Conservation (phyloP, 2,888 invertebrate species). For the Empis stercorea region DNA sequence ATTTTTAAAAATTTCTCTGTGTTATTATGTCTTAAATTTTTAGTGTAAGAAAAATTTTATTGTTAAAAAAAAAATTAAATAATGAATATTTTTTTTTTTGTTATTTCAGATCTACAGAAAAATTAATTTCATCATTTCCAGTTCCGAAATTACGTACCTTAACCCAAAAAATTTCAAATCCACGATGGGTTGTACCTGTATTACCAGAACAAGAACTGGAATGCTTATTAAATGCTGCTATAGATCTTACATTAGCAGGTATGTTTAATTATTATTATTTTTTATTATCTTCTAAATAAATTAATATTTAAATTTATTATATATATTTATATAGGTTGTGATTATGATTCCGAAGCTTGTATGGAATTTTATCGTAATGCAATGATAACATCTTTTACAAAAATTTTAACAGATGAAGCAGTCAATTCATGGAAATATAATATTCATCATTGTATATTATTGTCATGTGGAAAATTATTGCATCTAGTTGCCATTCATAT, state of each 20-base stretch:
- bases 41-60: no score
- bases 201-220: slow-evolving; percentile 93
- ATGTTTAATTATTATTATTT: slow-evolving; percentile 15
- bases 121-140: slow-evolving; percentile 52
- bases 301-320: slow-evolving; percentile 9
- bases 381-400: slow-evolving; percentile 85
- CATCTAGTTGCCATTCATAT: slow-evolving; percentile 88
- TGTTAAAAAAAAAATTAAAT: no score
- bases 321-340: slow-evolving; percentile 61
- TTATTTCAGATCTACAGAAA: slow-evolving; percentile 29
- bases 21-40: no score
- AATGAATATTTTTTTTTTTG: no score
- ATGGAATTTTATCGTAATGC: slow-evolving; percentile 92
- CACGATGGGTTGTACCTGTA: slow-evolving; percentile 95
- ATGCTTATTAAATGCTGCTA: slow-evolving; percentile 76
- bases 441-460: slow-evolving; percentile 89
- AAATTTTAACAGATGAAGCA: slow-evolving; percentile 94
- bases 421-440: slow-evolving; percentile 96
- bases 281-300: slow-evolving; percentile 1
- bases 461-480: slow-evolving; percentile 83
- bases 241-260: slow-evolving; percentile 76
- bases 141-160: slow-evolving; percentile 72
- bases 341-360: slow-evolving; percentile 78
- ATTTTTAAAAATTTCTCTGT: no score
- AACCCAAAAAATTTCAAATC: slow-evolving; percentile 92